These are phyloP conservation scores for Struthio camelus DNA, from an alignment of 2,113 vertebrate genomes.

Conservation along the genomic window DNA sequence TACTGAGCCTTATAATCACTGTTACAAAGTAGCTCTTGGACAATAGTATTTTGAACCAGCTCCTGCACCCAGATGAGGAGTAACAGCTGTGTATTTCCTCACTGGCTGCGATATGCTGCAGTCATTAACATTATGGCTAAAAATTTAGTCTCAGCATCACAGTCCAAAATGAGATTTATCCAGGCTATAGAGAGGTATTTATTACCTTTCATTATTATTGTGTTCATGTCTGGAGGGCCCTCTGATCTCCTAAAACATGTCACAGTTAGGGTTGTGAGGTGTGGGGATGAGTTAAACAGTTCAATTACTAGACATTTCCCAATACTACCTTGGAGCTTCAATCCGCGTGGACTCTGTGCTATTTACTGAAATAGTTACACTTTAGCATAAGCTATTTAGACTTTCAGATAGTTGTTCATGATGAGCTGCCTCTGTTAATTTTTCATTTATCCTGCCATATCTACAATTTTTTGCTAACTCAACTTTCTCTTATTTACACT, in stretches of 20 bases:
- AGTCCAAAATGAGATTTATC: background rate
- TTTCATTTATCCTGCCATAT: background rate
- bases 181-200: background rate
- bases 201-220: background rate
- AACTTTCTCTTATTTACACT: background rate
- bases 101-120: background rate
- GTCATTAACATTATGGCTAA: background rate
- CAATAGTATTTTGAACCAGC: background rate
- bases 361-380: background rate
- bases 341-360: background rate
- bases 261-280: background rate
- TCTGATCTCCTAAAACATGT: background rate
- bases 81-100: background rate
- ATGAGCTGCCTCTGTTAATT: slow-evolving; percentile 12
- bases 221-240: background rate
- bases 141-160: background rate
- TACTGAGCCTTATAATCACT: background rate
- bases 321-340: background rate
- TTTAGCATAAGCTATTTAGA: background rate
- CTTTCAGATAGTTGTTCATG: background rate
- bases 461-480: background rate
- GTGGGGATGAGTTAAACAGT: background rate
- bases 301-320: background rate
- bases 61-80: background rate
- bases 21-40: background rate